These are phyloP conservation scores for Oasisia sp. DNA, from an alignment of 2,888 invertebrate species.

Conservation along the genomic window DNA sequence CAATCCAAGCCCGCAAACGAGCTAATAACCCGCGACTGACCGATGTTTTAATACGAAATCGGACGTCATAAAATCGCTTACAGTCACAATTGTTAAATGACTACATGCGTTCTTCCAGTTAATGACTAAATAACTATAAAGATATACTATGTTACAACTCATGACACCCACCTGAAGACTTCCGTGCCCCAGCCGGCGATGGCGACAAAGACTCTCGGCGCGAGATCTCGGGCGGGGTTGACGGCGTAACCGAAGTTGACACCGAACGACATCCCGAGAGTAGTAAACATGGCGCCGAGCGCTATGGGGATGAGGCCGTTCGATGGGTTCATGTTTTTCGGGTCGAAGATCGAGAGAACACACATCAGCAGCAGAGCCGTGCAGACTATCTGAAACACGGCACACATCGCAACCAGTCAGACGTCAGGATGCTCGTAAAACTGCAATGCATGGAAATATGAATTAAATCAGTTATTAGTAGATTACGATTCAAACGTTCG, in stretches of 20 bases:
- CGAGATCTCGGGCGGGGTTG: conserved; percentile 72
- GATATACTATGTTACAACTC: no score
- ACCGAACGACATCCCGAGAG: conserved; percentile 68
- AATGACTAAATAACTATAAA: no score
- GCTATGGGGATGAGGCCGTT: conserved; percentile 63
- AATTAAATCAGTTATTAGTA: no score
- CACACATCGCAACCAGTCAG: neutral
- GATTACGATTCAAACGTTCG: no score
- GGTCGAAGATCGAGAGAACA: conserved; percentile 67
- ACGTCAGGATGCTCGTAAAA: no score
- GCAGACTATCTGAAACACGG: conserved; percentile 63
- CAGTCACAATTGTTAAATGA: no score
- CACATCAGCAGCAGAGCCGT: conserved; percentile 67
- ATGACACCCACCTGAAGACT: conserved; percentile 63
- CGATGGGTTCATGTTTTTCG: conserved; percentile 65
- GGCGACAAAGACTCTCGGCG: conserved; percentile 69
- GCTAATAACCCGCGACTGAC: no score
- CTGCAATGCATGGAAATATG: no score
- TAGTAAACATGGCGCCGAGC: conserved; percentile 66
- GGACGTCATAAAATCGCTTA: no score
- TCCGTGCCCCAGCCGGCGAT: conserved; percentile 68
- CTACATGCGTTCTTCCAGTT: no score
- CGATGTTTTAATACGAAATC: no score
- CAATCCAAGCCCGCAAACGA: no score
- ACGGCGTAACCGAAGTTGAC: conserved; percentile 71